Percentiles rank a stretch among this genome's conserved stretches.
phyloP scores from a whole-genome alignment of 1,140 invertebrate genomes.

The Patella vulgata region DNA sequence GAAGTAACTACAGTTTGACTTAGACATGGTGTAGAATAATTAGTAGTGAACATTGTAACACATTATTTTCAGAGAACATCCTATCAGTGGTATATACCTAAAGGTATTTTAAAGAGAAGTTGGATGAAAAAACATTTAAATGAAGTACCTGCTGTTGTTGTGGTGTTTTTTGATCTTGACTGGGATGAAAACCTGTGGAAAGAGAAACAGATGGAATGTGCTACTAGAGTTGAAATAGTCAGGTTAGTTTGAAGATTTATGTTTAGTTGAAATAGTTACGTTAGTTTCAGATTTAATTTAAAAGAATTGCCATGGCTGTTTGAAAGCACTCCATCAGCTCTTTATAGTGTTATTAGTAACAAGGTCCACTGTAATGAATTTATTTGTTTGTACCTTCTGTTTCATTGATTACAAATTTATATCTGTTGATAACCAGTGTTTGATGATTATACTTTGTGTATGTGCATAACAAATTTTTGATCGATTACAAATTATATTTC shows the following conservation, averaged over 20 bases:
- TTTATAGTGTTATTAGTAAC: no score
- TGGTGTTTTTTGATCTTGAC: conserved; percentile 96
- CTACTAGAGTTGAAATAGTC: conserved; percentile 86
- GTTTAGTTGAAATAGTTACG: not conserved
- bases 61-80: conserved; percentile 85
- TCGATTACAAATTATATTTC: no score
- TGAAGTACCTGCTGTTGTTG: conserved; percentile 89
- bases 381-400: no score
- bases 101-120: conserved; percentile 93
- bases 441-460: no score
- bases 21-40: no score
- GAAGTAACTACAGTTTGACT: no score
- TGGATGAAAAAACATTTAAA: conserved; percentile 96
- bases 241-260: conserved; percentile 70
- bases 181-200: conserved; percentile 95
- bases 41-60: no score
- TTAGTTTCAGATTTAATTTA: not conserved
- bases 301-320: not conserved
- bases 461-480: no score
- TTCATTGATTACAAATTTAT: no score
- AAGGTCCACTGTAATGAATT: no score
- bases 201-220: conserved; percentile 93
- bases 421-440: no score
- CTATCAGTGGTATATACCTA: conserved; percentile 96
- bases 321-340: no score